phyloP scores from a whole-genome alignment of 1,140 invertebrate species.

The Drosophila ogumai region DNA sequence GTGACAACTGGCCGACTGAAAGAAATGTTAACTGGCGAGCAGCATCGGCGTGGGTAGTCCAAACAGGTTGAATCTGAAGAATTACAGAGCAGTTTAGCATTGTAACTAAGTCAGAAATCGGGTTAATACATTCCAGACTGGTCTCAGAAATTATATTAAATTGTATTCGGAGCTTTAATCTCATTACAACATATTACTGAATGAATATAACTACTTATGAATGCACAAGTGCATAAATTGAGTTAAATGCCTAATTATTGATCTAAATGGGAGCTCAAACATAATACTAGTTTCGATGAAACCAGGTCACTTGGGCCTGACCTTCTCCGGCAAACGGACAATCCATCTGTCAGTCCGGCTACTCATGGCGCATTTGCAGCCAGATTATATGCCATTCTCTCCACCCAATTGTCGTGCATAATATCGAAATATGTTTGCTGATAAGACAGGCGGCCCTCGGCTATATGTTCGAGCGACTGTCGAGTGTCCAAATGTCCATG shows the following conservation, averaged over 20 bases:
- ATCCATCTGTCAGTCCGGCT: constrained; percentile 44
- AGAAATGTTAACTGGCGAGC: constrained; percentile 34
- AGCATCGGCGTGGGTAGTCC: constrained; percentile 15
- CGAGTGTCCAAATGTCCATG: constrained; percentile 20
- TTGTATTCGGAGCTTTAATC: neutral
- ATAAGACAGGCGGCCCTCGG: constrained; percentile 58
- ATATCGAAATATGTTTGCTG: constrained; percentile 67
- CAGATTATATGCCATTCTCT: constrained; percentile 71
- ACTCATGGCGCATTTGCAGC: constrained; percentile 67
- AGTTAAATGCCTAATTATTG: neutral
- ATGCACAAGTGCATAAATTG: neutral
- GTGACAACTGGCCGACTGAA: constrained; percentile 60
- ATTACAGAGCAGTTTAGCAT: neutral
- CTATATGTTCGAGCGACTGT: constrained; percentile 41
- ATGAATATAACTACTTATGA: neutral
- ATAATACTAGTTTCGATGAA: neutral
- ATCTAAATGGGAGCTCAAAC: neutral
- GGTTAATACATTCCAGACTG: neutral
- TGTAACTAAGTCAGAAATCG: neutral
- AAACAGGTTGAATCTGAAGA: neutral
- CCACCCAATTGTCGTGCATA: constrained; percentile 70
- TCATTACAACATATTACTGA: too few species aligned
- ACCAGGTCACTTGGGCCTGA: constrained; percentile 20
- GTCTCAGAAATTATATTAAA: too few species aligned
- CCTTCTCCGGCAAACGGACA: constrained; percentile 14